Evolutionary conservation across 2,888 invertebrate genomes (phyloP), one percentile per base, ranked within the genome.

Genomic region (Lithophane socia): DNA sequence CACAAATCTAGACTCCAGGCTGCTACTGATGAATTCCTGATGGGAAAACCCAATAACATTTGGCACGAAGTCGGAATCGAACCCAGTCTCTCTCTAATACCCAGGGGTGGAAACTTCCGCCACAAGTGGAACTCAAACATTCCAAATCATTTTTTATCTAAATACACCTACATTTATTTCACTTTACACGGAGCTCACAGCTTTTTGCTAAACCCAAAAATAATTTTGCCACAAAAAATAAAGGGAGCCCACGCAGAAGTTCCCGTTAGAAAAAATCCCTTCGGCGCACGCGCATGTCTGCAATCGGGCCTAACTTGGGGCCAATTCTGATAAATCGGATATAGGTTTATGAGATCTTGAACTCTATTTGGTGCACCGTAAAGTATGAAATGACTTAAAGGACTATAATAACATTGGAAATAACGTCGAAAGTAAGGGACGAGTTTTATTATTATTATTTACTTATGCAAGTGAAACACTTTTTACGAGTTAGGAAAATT

Each of bases 211-310:
- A 12, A 24, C 24, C 69, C 72, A 75, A 83, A 85, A 86, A 81
- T 84, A 82, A 72, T 61, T 52, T 52, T 16, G 21, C 29, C 44
- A 80, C 80, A 87, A 87, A 89, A 89, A 87, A 83, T 74, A 63
- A 58, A 61, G 16, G 85, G 79, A 70, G 29, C 78, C 73, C 72
- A 76, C 73, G 75, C 82, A 77, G 78, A 86, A 84, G 75, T 77
- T 85, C 80, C 83, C 86, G 87, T 84, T 84, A 73, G 63, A 86
- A 89, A 88, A 86, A 88, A 87, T 70, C 78, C 79, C 82, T 77
- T 77, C 83, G 66, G 71, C 80, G 85, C 70, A 72, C 73, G 83
- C 73, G 76, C 77, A 67, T 75, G 67, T 47, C 69, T 63, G 58
- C 73, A 44, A 63, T 63, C 42, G 72, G 52, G 56, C 49, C 29